Conservation (phyloP, 35 echinoderm and acorn worm genomes). For the Apostichopus californicus region DNA sequence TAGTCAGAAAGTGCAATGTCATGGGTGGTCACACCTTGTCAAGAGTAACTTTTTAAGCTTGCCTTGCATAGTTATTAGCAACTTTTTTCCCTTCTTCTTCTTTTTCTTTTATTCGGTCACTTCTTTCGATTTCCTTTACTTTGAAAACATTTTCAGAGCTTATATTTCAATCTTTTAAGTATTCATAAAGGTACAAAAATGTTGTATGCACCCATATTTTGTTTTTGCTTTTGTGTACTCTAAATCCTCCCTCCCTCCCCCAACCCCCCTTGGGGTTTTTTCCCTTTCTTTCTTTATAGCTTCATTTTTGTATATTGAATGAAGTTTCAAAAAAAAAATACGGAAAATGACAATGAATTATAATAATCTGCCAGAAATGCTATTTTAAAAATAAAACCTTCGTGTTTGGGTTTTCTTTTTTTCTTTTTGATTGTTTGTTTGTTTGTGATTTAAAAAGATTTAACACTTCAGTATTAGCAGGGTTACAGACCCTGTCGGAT, state of each 20-base stretch:
- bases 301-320: not conserved
- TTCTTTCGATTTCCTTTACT: not conserved
- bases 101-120: not conserved
- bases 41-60: constrained; percentile 40
- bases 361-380: constrained; percentile 44
- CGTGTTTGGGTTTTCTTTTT: not conserved
- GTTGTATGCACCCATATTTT: constrained; percentile 22
- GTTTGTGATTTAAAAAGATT: too few species aligned
- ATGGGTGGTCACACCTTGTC: constrained; percentile 38
- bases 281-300: not conserved
- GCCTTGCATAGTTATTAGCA: constrained; percentile 10
- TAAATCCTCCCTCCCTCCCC: not conserved
- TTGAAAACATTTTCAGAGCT: constrained; percentile 21
- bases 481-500: too few species aligned
- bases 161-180: constrained; percentile 51
- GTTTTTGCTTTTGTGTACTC: constrained; percentile 14
- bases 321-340: not conserved
- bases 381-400: constrained; percentile 18
- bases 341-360: constrained; percentile 36
- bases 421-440: not conserved
- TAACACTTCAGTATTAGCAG: too few species aligned
- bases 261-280: not conserved
- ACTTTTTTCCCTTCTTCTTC: not conserved
- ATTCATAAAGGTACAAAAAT: constrained; percentile 36
- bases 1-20: constrained; percentile 23